Evolutionary conservation across 1,140 invertebrate genomes (phyloP).

Genomic region (Aphelenchoides avenae): DNA sequence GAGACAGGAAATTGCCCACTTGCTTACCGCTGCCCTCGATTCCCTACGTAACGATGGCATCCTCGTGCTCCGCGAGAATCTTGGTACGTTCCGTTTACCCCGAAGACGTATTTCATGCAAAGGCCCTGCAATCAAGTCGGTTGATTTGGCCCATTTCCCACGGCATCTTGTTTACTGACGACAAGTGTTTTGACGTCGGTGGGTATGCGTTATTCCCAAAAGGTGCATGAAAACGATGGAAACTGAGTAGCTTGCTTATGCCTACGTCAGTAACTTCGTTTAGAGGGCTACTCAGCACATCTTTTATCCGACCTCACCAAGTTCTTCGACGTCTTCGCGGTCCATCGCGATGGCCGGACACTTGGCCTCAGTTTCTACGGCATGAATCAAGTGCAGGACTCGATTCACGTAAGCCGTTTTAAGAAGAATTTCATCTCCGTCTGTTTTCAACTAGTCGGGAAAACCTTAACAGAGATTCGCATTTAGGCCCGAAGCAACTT

Average conservation of each 20-base stretch:
- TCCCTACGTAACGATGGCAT: constrained; percentile 15
- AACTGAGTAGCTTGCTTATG: no score
- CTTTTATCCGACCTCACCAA: constrained; percentile 39
- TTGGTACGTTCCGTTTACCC: constrained; percentile 9
- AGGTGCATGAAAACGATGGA: no score
- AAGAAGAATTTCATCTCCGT: not conserved
- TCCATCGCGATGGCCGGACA: constrained; percentile 35
- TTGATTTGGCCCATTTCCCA: no score
- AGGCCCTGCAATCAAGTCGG: no score
- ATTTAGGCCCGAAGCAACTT: constrained; percentile 44
- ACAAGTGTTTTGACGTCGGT: constrained; percentile 8
- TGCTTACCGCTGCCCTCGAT: constrained; percentile 17
- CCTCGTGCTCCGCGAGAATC: constrained; percentile 34
- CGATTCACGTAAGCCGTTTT: constrained; percentile 26
- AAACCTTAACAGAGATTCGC: constrained; percentile 1
- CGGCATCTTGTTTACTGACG: constrained; percentile 15
- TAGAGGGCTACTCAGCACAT: constrained; percentile 15
- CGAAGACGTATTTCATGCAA: constrained; percentile 2
- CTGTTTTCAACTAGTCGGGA: not conserved
- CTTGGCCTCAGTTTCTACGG: constrained; percentile 49
- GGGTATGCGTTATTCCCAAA: no score
- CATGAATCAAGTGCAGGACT: constrained; percentile 49
- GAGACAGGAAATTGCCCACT: constrained; percentile 20
- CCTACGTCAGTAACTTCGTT: no score
- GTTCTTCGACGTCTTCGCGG: constrained; percentile 38